Base-by-base conservation (phyloP, 2,888 invertebrate species). In the Amblyjoppa fuscipennis region DNA sequence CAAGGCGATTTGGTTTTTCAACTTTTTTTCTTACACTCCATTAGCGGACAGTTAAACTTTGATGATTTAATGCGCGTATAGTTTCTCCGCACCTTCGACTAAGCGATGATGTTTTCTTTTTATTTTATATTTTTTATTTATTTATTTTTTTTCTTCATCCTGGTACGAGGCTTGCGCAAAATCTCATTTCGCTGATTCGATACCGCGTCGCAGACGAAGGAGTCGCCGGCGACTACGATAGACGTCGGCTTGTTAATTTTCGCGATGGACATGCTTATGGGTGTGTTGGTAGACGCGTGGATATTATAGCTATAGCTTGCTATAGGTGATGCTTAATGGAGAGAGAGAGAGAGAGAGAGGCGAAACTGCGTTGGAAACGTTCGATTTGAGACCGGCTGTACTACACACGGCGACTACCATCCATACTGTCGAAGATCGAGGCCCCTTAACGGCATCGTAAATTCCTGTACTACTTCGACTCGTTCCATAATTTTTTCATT, bases 401-500 rank as follows among this genome's bases (percentile, higher is more conserved):
- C 34, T 34, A 34, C 64, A 76, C 51, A 34, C 64, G 61, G 41
- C 38, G 59, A 31, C 34, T 45, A 34, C 61, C 64, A n/a, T n/a
- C 66, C 68, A 68, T 61, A 77, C 73, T 76, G 74, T 74, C 70
- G 20, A 73, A 80, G 80, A 83, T 83, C 85, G 85, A 85, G 83
- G 85, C 83, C 85, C 77, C 83, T 83, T 85, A 85, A 85, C 85
- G 85, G 85, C 85, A 85, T 53, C 76, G 61, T 83, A 80, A 85
- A 85, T 85, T 85, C 85, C 76, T 83, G 83, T 81, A 80, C 83
- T 77, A 85, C 83, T 85, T 85, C 78, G 80, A 77, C 77, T 53
- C 68, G 49, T 76, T 80, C 68, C 66, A 71, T 84, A 59, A 71
- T 76, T 76, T 45, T n/a, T 49, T 34, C 49, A 80, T 20, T 64